Evolutionary conservation across 2,888 invertebrate genomes (phyloP).

Genomic region (Diabrotica balteata): DNA sequence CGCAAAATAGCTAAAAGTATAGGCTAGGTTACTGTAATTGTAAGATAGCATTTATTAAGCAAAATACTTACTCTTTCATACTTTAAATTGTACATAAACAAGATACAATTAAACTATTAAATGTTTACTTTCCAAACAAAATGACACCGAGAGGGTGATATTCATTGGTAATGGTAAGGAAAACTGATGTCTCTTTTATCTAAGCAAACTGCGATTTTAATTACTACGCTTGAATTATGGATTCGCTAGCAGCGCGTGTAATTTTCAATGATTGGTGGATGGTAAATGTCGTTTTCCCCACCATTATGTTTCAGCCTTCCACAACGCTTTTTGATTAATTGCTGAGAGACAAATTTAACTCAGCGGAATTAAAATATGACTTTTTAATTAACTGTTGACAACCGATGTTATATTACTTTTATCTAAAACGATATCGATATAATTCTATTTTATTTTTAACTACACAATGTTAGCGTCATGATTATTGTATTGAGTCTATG

Average conservation of each 20-base stretch:
- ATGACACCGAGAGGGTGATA: background rate
- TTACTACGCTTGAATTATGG: conserved; percentile 23
- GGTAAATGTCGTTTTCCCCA: conserved; percentile 22
- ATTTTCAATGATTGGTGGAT: conserved; percentile 28
- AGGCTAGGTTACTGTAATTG: too few species aligned
- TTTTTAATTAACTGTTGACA: conserved; percentile 21
- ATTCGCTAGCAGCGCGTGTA: conserved; percentile 19
- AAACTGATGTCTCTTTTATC: conserved; percentile 24
- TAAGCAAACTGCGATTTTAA: conserved; percentile 27
- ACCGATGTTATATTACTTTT: too few species aligned
- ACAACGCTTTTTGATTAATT: conserved; percentile 28
- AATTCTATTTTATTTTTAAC: too few species aligned
- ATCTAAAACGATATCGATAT: too few species aligned
- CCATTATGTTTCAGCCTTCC: conserved; percentile 26
- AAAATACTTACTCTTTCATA: too few species aligned
- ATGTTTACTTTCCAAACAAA: background rate
- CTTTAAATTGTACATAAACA: too few species aligned
- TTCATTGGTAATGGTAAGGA: conserved; percentile 2
- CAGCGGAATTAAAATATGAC: conserved; percentile 17
- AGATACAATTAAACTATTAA: background rate
- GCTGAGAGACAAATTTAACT: conserved; percentile 11
- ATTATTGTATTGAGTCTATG: too few species aligned
- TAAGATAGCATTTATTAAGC: too few species aligned
- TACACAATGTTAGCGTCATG: too few species aligned
- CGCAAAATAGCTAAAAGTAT: too few species aligned